phyloP scores from a whole-genome alignment of 2,113 vertebrate species.

The Polypterus senegalus region DNA sequence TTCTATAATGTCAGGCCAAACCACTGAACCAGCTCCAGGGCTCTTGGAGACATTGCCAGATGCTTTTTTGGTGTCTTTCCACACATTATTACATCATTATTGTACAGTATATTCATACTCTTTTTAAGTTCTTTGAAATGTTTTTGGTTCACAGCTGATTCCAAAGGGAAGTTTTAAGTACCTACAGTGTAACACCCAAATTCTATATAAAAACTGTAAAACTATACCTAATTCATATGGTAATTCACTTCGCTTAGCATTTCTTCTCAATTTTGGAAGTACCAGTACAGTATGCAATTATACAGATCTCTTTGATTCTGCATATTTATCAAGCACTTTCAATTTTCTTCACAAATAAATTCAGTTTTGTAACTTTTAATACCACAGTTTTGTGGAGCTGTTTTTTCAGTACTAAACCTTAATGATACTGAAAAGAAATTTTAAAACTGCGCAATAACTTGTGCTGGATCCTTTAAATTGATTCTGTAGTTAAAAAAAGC shows the following conservation, averaged over 20 bases:
- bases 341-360: neutral
- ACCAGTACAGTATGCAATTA: neutral
- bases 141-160: neutral
- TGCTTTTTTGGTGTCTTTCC: constrained; percentile 1
- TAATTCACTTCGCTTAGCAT: neutral
- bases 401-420: neutral
- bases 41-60: neutral
- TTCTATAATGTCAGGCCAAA: neutral
- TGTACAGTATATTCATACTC: neutral
- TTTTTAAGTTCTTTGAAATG: neutral
- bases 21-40: neutral
- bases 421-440: neutral
- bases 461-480: neutral
- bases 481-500: neutral
- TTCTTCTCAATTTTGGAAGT: neutral
- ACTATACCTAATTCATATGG: neutral
- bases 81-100: constrained; percentile 6
- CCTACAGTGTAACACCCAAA: neutral
- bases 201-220: neutral
- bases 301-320: neutral
- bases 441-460: neutral
- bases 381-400: neutral
- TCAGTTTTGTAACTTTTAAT: neutral
- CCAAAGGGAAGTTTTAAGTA: neutral
- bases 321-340: neutral